These are phyloP conservation scores for Danio tinwini DNA, from an alignment of 2,797 vertebrate genomes.

Conservation along the genomic window DNA sequence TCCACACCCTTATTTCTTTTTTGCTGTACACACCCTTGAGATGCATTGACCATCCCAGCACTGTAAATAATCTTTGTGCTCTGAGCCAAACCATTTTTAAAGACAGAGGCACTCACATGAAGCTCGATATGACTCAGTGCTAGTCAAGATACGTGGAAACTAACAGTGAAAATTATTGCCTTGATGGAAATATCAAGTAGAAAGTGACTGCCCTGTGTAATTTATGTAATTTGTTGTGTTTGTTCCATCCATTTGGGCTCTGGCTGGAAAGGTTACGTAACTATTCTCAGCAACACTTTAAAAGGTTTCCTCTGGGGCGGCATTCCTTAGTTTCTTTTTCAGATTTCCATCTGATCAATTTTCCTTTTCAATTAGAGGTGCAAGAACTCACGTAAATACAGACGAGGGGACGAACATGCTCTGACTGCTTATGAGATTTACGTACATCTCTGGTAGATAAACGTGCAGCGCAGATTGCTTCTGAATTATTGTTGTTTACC, in stretches of 20 bases:
- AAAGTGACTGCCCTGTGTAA: constrained; percentile 65
- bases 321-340: constrained; percentile 61
- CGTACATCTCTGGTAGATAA: constrained; percentile 55
- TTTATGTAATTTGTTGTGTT: constrained; percentile 58
- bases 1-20: constrained; percentile 42
- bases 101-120: constrained; percentile 56
- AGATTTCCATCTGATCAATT: constrained; percentile 66
- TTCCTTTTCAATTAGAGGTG: constrained; percentile 65
- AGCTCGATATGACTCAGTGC: constrained; percentile 63
- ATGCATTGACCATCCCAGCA: constrained; percentile 49
- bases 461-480: constrained; percentile 14
- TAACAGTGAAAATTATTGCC: constrained; percentile 57
- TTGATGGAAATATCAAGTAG: constrained; percentile 67
- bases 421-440: constrained; percentile 36
- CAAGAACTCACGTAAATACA: constrained; percentile 41
- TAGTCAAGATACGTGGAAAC: constrained; percentile 68
- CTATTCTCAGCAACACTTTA: constrained; percentile 49
- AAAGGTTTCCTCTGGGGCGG: constrained; percentile 61
- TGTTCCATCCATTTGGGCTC: constrained; percentile 48
- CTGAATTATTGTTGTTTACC: constrained; percentile 23
- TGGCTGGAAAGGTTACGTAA: constrained; percentile 74
- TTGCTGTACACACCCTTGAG: constrained; percentile 44
- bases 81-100: constrained; percentile 60
- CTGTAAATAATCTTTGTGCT: constrained; percentile 63
- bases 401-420: constrained; percentile 49